These are phyloP conservation scores for Pecten maximus DNA, from an alignment of 2,888 invertebrate species.

Conservation along the genomic window DNA sequence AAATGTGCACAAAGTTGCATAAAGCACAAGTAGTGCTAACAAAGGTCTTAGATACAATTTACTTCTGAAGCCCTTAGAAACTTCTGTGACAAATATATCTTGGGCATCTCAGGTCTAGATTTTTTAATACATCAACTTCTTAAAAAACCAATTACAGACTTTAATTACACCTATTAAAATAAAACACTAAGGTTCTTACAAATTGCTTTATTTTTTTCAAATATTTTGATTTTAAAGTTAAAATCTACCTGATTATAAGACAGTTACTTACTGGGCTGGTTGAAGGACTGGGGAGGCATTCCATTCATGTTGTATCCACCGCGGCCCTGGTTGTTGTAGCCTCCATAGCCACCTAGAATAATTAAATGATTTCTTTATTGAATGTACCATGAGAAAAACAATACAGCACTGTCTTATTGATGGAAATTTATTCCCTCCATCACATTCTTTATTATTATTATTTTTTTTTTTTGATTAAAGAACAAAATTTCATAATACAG, in stretches of 20 bases:
- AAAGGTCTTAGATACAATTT: no score
- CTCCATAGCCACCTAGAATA: conserved; percentile 57
- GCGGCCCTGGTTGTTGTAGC: conserved; percentile 54
- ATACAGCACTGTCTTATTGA: not conserved
- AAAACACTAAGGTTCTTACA: not conserved
- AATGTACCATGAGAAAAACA: not conserved
- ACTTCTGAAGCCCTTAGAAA: not conserved
- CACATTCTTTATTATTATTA: no score
- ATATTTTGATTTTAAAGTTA: not conserved
- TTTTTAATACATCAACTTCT: no score
- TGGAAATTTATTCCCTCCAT: not conserved
- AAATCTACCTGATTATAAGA: not conserved
- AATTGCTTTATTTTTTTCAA: not conserved
- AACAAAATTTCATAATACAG: no score
- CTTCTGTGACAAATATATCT: not conserved
- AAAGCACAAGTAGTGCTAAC: not conserved
- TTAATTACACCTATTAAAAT: no score
- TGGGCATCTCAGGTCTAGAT: no score
- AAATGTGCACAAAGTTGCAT: not conserved
- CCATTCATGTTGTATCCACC: conserved; percentile 57
- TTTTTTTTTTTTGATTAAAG: no score
- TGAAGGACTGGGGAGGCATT: conserved; percentile 52
- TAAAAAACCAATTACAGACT: no score
- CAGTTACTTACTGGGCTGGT: conserved; percentile 48
- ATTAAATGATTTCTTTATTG: not conserved